phyloP scores from a whole-genome alignment of 1,140 invertebrate species.

The Papilio machaon region DNA sequence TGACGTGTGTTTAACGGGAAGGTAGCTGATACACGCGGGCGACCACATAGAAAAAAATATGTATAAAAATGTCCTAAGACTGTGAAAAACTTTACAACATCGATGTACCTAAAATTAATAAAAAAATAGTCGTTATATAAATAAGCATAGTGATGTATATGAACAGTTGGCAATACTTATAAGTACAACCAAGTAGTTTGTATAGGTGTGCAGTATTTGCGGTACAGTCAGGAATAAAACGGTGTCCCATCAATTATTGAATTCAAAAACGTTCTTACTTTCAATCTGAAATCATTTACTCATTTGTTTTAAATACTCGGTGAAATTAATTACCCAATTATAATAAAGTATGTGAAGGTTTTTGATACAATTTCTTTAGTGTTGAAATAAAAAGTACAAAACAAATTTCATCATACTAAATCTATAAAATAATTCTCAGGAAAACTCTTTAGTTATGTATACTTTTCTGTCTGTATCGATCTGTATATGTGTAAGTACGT shows the following conservation, averaged over 20 bases:
- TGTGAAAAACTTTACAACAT: background rate
- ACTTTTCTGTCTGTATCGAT: no score
- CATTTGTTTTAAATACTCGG: background rate
- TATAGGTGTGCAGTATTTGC: background rate
- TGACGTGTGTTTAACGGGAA: no score
- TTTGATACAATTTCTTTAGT: background rate
- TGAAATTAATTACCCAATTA: background rate
- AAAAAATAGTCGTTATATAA: background rate
- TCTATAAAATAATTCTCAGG: background rate
- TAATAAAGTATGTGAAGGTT: background rate
- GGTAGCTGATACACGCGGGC: no score
- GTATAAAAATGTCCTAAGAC: background rate
- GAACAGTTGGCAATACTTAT: background rate
- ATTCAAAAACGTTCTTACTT: background rate
- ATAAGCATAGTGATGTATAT: background rate
- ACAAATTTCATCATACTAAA: background rate
- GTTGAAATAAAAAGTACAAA: no score
- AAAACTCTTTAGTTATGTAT: no score
- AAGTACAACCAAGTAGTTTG: background rate
- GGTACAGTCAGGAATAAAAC: background rate
- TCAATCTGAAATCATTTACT: background rate
- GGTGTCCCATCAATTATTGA: background rate
- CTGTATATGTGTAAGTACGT: no score
- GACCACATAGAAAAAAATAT: no score
- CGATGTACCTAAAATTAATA: background rate